Base-by-base conservation (phyloP, 30 jellyfish, hydroid and myxozoan genomes). In the Aurelia coerulea region DNA sequence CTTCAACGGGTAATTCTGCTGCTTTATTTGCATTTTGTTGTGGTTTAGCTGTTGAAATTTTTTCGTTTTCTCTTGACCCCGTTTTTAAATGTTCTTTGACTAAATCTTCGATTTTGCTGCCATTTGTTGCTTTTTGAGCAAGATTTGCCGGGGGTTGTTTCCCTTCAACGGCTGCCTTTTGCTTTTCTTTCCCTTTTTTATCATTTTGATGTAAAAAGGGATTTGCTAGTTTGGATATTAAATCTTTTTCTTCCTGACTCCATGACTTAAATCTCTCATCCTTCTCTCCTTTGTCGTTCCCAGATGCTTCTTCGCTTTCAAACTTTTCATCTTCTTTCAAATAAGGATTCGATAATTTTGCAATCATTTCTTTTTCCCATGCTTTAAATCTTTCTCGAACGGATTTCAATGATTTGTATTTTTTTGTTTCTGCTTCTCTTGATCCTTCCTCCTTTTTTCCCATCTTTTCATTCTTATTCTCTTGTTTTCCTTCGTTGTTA, bases 331-430 rank as follows among this genome's bases (percentile, higher is more conserved):
- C 75, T 32, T 62, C 73, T 18, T 74, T 73, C 62, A 88, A 60
- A 78, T 62, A 79, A 9, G 97, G 92, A 53, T 90, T 76, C 35
- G 93, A 79, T 16, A 75, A 73, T 68, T 79, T 76, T 31, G 88
- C 62, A 3, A 75, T 74, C 97, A 90, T 90, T 75, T 84, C 89
- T 18, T 93, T 93, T 79, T 94, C 97, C 99, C 99, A 94, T 16
- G 78, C 92, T 75, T 94, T 94, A 73, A 94, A 88, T 52, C 94
- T 80, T 73, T 83, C 95, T 10, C 99, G 68, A 0, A 94, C 99
- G 29, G 92, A 91, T 39, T 90, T 92, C 86, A 95, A 72, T n/a
- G 97, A 81, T 46, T 46, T 46, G 56, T 46, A 46, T 46, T 94
- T 94, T 31, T 83, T 78, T 18, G 73, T 65, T 67, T 65, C 94